Conservation (phyloP, 2,888 invertebrate species). For the Tupiocoris notatus region DNA sequence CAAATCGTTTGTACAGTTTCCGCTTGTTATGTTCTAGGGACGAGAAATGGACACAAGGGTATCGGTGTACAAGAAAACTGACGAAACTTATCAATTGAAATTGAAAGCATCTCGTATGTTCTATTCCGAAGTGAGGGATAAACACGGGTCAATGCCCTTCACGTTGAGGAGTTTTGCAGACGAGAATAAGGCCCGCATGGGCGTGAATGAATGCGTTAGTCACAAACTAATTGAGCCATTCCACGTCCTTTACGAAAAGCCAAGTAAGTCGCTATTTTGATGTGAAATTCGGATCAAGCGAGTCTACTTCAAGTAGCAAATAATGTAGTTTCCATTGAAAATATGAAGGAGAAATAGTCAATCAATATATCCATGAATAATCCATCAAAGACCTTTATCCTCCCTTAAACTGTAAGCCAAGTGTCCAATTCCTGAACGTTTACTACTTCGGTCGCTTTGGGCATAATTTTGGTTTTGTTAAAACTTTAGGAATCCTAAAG, state of each 20-base stretch:
- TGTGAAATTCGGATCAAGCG: no score
- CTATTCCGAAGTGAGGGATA: slow-evolving; percentile 68
- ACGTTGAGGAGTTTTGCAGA: slow-evolving; percentile 92
- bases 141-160: slow-evolving; percentile 96
- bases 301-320: no score
- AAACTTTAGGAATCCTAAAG: no score
- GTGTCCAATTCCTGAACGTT: no score
- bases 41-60: slow-evolving; percentile 92
- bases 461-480: no score
- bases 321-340: no score
- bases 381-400: no score
- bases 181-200: slow-evolving; percentile 96
- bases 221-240: slow-evolving; percentile 98
- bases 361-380: no score
- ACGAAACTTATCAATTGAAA: slow-evolving; percentile 94
- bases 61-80: slow-evolving; percentile 97
- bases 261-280: slow-evolving; percentile 58
- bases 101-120: slow-evolving; percentile 93
- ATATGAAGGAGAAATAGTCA: no score
- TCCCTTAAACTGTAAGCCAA: no score
- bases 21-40: slow-evolving; percentile 59
- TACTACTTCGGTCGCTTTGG: no score
- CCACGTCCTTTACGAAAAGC: slow-evolving; percentile 82
- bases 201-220: slow-evolving; percentile 95
- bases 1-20: neutral